Percentiles rank a stretch among this genome's conserved stretches.
Evolutionary conservation across 2,888 invertebrate species (phyloP).

Genomic region (Perizoma affinitatum): DNA sequence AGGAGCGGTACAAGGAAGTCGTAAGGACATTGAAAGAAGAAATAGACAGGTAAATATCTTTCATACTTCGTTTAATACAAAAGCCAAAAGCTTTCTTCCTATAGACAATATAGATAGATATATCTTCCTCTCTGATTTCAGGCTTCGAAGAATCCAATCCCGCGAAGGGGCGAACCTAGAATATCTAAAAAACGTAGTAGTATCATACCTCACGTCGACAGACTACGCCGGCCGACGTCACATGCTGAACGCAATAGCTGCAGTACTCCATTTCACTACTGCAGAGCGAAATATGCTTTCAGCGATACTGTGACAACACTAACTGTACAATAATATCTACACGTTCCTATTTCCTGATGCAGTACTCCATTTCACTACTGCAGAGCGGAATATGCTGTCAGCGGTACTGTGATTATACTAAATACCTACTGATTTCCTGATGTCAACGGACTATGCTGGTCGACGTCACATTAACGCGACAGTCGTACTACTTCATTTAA

Average conservation of each 20-base stretch:
- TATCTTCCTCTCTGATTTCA: slow-evolving; percentile 48
- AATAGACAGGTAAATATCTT: slow-evolving; percentile 80
- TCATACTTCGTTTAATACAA: background rate
- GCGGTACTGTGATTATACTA: slow-evolving; percentile 33
- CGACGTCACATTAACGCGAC: background rate
- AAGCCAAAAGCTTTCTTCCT: too few species aligned
- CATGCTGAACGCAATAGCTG: slow-evolving; percentile 95
- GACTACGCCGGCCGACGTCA: slow-evolving; percentile 88
- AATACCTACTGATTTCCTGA: background rate
- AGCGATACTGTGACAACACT: slow-evolving; percentile 35
- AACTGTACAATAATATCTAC: background rate
- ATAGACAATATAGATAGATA: too few species aligned
- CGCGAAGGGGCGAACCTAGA: slow-evolving; percentile 94
- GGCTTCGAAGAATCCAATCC: slow-evolving; percentile 89
- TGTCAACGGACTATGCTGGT: slow-evolving; percentile 6
- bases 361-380: slow-evolving; percentile 79
- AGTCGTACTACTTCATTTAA: background rate
- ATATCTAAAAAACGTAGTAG: slow-evolving; percentile 95
- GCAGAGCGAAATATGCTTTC: slow-evolving; percentile 85
- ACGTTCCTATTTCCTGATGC: background rate
- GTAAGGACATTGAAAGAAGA: slow-evolving; percentile 85
- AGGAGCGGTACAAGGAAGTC: slow-evolving; percentile 80
- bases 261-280: slow-evolving; percentile 91
- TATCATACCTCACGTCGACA: slow-evolving; percentile 89
- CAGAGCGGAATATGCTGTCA: slow-evolving; percentile 84